These are phyloP conservation scores for Taeniopygia guttata DNA, from an alignment of 2,797 vertebrate genomes.

Conservation along the genomic window DNA sequence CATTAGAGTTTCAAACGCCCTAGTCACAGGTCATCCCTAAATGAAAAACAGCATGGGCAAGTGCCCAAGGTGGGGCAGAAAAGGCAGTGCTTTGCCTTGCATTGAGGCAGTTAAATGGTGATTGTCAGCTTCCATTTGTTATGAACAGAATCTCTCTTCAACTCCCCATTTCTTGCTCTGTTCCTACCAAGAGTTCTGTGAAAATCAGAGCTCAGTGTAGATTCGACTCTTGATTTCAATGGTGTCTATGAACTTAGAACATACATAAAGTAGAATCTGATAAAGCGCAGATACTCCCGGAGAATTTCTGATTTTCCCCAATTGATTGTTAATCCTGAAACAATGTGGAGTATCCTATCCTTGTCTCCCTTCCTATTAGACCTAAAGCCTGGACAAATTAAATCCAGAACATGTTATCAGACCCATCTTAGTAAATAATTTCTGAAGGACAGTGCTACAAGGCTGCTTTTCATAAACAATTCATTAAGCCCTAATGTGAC, in stretches of 20 bases:
- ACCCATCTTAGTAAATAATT: not conserved
- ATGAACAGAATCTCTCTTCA: not conserved
- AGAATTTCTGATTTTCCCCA: not conserved
- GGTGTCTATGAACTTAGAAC: not conserved
- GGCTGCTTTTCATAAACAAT: conserved; percentile 12
- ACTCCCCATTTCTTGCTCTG: not conserved
- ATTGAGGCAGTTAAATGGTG: not conserved
- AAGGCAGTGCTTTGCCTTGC: not conserved
- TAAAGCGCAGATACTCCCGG: not conserved
- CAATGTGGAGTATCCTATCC: not conserved
- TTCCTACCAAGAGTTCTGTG: not conserved
- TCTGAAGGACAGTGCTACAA: not conserved
- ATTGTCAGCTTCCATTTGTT: not conserved
- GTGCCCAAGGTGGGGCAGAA: not conserved
- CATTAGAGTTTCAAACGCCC: not conserved
- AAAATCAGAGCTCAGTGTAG: not conserved
- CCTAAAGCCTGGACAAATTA: not conserved
- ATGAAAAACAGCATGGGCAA: not conserved
- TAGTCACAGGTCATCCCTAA: not conserved
- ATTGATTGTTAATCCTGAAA: not conserved
- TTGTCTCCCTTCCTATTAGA: not conserved
- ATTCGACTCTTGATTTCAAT: not conserved
- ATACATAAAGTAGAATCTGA: not conserved
- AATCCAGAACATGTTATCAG: not conserved
- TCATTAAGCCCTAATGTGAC: conserved; percentile 3